A percentile compares a stretch with the other conserved stretches of the same genome.
Conservation (phyloP, 2,113 vertebrate genomes). For the Megaptera novaeangliae region DNA sequence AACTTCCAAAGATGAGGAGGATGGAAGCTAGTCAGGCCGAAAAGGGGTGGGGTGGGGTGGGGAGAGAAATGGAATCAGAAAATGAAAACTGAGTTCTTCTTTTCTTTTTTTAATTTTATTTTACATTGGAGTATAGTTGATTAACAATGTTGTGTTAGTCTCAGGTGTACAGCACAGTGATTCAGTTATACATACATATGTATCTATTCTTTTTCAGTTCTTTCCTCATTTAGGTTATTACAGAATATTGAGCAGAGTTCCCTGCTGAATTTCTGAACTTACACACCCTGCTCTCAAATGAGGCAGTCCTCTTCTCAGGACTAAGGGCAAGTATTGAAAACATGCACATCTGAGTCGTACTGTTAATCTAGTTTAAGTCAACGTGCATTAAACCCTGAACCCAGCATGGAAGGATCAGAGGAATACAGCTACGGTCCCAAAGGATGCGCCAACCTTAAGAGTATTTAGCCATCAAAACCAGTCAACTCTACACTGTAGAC, state of each 20-base stretch:
- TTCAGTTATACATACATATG: not conserved
- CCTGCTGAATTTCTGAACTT: not conserved
- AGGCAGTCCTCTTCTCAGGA: not conserved
- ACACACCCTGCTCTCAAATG: not conserved
- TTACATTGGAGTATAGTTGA: not conserved
- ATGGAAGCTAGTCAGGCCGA: conserved; percentile 58
- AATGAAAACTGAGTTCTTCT: not conserved
- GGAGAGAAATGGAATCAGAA: conserved; percentile 15
- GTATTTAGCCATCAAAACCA: not conserved
- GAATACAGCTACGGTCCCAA: not conserved
- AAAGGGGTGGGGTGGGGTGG: rapidly evolving
- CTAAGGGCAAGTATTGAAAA: not conserved
- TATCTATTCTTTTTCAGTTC: not conserved
- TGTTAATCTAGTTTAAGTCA: not conserved
- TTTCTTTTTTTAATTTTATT: not conserved
- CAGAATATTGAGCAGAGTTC: not conserved
- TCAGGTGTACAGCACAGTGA: not conserved
- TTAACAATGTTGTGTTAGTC: not conserved
- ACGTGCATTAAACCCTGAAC: not conserved
- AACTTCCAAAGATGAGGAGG: not conserved
- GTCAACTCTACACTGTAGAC: not conserved
- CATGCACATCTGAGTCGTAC: not conserved
- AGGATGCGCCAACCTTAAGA: not conserved
- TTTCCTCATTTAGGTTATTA: not conserved
- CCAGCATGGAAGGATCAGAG: not conserved